Evolutionary conservation across 1,140 invertebrate genomes (phyloP).

Genomic region (Tyrophagus putrescentiae): DNA sequence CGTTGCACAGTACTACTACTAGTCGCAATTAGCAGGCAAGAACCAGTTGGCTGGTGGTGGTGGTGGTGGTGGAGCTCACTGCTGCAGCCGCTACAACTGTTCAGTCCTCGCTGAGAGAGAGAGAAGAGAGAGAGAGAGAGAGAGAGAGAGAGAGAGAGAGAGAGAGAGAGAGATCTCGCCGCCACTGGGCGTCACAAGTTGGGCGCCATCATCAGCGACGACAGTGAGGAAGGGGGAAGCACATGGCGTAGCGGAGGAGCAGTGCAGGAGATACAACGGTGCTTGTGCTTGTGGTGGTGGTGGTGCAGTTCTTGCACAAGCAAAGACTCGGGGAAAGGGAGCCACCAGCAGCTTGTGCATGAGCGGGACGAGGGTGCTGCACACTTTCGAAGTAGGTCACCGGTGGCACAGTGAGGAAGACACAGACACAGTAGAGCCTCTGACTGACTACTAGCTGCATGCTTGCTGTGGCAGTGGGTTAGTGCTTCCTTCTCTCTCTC

Average conservation of each 20-base stretch:
- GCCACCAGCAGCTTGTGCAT: no score
- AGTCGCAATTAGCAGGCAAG: no score
- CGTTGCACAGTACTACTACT: no score
- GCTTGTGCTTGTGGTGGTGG: no score
- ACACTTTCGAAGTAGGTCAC: slow-evolving; percentile 6
- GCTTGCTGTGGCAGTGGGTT: slow-evolving; percentile 5
- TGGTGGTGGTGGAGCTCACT: background rate
- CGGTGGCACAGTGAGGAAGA: slow-evolving; percentile 9
- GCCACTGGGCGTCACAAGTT: slow-evolving; percentile 8
- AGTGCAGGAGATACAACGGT: no score
- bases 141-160: background rate
- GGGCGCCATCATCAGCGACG: slow-evolving; percentile 8
- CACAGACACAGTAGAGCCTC: no score
- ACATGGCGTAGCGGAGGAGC: background rate
- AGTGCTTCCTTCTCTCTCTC: background rate
- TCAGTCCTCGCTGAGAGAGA: background rate
- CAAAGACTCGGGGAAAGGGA: no score
- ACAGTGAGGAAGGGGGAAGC: background rate
- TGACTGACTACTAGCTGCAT: no score
- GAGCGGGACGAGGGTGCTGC: slow-evolving; percentile 6
- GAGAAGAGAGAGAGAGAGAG: slow-evolving; percentile 5
- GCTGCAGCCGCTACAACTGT: background rate
- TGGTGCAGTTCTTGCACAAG: no score
- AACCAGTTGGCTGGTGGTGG: background rate
- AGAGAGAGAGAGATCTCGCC: background rate